phyloP scores from a whole-genome alignment of 2,888 invertebrate species.

The Chloromyia formosa region DNA sequence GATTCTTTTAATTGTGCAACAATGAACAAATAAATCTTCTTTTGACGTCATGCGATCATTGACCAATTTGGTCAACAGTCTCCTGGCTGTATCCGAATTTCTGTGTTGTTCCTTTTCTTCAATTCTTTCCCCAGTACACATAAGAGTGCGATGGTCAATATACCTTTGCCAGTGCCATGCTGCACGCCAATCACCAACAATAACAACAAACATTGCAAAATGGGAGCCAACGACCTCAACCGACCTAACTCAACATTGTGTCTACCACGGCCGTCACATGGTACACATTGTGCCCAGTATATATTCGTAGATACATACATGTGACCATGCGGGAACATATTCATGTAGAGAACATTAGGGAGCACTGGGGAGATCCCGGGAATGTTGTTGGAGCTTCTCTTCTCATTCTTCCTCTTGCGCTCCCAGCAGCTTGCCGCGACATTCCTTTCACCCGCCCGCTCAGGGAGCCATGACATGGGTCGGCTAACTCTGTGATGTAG shows the following conservation, averaged over 20 bases:
- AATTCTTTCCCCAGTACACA: too few relatives aligned
- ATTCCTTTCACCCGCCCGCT: not conserved
- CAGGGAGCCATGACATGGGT: not conserved
- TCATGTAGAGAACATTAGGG: not conserved
- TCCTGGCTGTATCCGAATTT: too few relatives aligned
- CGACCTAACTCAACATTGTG: conserved; percentile 52
- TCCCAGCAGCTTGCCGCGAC: conserved; percentile 2
- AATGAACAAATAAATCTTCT: too few relatives aligned
- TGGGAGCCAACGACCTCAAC: conserved; percentile 51
- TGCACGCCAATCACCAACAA: conserved; percentile 10
- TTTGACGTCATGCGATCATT: too few relatives aligned
- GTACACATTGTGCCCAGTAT: not conserved
- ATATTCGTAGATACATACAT: not conserved
- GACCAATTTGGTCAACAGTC: too few relatives aligned
- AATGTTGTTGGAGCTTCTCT: not conserved
- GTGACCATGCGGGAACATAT: not conserved
- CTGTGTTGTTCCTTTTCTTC: too few relatives aligned
- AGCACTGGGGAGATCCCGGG: conserved; percentile 17
- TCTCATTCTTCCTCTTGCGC: not conserved
- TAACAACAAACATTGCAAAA: conserved; percentile 28
- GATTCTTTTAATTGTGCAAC: too few relatives aligned
- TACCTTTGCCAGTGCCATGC: not conserved
- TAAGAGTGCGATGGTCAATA: too few relatives aligned
- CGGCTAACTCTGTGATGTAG: not conserved
- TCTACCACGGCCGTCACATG: conserved; percentile 37